A percentile compares a stretch with the other conserved stretches of the same genome.
These are phyloP conservation scores for Monoplex corrugatus DNA, from an alignment of 2,888 invertebrate genomes.

Conservation along the genomic window DNA sequence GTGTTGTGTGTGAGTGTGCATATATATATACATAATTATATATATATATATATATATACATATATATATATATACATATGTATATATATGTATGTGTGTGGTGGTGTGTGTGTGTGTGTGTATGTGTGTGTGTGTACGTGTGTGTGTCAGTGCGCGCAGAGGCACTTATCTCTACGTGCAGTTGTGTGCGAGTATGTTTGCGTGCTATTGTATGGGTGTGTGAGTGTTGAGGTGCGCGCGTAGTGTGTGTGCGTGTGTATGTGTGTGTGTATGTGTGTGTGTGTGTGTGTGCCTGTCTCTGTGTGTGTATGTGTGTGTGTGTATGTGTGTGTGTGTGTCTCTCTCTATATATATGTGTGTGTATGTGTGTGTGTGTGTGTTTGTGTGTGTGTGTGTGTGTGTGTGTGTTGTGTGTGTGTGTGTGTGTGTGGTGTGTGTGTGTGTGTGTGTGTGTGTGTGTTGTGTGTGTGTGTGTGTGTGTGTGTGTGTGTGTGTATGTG, in stretches of 20 bases:
- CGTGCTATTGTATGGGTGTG: background rate
- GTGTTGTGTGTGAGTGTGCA: background rate
- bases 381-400: conserved; percentile 6
- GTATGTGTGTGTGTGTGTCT: conserved; percentile 12
- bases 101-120: conserved; percentile 15
- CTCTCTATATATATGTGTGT: background rate
- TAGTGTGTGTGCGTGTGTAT: background rate
- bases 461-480: conserved; percentile 13
- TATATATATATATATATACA: background rate
- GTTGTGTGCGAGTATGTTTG: no score
- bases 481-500: conserved; percentile 10
- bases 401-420: background rate
- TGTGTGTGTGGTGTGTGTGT: no score
- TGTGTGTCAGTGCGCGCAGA: no score
- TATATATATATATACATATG: background rate
- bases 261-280: background rate
- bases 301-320: conserved; percentile 10
- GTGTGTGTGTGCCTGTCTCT: background rate
- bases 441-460: background rate
- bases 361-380: background rate
- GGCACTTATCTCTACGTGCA: no score
- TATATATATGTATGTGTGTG: background rate
- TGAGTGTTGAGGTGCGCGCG: background rate
- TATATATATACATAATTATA: no score
- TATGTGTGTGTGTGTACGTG: conserved; percentile 11